Base-by-base conservation (phyloP, 2,888 invertebrate genomes). In the Oscheius sp. region DNA sequence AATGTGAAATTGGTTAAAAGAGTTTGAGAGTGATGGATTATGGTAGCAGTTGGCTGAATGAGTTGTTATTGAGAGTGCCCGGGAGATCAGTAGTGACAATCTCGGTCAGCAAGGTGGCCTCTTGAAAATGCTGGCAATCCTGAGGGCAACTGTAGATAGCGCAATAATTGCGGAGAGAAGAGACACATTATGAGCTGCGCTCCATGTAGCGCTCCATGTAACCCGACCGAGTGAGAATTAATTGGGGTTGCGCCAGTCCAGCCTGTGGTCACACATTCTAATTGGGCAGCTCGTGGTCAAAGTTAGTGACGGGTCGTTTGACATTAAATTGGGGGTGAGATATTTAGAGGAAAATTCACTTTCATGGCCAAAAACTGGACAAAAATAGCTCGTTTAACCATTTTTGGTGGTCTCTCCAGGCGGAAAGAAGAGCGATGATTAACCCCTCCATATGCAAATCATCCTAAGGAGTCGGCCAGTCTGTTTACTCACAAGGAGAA, bases 161-260 rank as follows among this genome's bases (percentile, higher is more conserved):
- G 12, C 42, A 45, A 27, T 61, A 61, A 61, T 61, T 45, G 61
- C 42, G 27, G 61, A 61, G 61, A 42, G 45, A 25, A n/a, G 8
- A 42, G 61, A 61, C 34, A 57, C 57, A 57, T 57, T 57, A 57
- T 57, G 33, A 57, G 57, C 57, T 27, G 42, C n/a, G 42, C 17
- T 42, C n/a, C n/a, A n/a, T 42, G n/a, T 42, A n/a, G 42, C 52
- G 52, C 52, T 52, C 52, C 45, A 27, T 45, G 61, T 45, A 61
- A 61, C 61, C 42, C 61, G 61, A 61, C 29, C 45, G 45, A 61
- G 61, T 45, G 29, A 31, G 25, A 45, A 27, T 61, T 61, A 61
- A 61, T 61, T 61, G 61, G 61, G 61, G 61, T 61, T 61, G 45
- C 61, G 61, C 61, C 37, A 42, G 4, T n/a, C 8, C 8, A 20